Conservation (phyloP, 2,113 vertebrate genomes). For the Ibidorhyncha struthersii region DNA sequence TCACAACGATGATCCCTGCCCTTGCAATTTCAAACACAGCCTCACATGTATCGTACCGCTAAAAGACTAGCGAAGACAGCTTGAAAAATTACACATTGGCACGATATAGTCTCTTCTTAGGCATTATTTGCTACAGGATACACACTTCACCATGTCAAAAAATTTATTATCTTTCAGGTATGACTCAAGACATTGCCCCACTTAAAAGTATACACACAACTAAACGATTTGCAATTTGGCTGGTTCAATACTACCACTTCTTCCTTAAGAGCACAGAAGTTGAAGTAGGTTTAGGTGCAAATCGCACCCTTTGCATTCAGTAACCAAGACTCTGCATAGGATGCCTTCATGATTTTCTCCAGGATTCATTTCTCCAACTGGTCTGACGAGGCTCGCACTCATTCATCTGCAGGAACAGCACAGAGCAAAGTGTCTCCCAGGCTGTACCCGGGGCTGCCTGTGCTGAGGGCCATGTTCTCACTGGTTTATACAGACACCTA, state of each 20-base stretch:
- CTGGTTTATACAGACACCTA: not conserved
- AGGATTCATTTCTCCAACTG: not conserved
- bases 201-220: not conserved
- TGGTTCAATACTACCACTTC: not conserved
- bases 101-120: not conserved
- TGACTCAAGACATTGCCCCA: not conserved
- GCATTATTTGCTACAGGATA: not conserved
- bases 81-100: not conserved
- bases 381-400: not conserved
- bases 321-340: fast-evolving
- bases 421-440: not conserved
- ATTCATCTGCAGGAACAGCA: fast-evolving
- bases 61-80: not conserved
- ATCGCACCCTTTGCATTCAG: not conserved
- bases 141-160: not conserved
- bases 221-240: fast-evolving
- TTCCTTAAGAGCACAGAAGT: not conserved
- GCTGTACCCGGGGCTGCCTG: fast-evolving
- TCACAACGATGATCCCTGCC: not conserved
- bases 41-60: fast-evolving
- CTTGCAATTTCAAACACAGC: not conserved
- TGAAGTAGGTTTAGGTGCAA: not conserved
- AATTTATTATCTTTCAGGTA: not conserved
- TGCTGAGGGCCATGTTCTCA: not conserved
- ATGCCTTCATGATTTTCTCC: not conserved